Evolutionary conservation across 2,797 vertebrate genomes (phyloP).

Genomic region (Arvicola amphibius): DNA sequence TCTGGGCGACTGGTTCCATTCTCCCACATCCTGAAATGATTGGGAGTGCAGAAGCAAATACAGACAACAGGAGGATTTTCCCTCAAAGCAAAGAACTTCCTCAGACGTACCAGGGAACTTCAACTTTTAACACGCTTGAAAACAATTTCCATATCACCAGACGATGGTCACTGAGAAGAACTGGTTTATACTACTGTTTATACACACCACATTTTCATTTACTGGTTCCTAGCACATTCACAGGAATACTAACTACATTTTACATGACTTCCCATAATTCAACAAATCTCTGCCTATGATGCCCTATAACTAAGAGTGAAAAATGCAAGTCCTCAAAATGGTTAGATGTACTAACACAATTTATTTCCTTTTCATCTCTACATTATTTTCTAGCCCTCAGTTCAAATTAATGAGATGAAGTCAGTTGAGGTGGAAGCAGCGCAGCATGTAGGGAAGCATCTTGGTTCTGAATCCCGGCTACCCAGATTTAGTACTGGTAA

Average conservation of each 20-base stretch:
- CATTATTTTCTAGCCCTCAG: neutral
- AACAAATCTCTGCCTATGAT: neutral
- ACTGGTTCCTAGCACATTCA: neutral
- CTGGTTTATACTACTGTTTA: too few species aligned
- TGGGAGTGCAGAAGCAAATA: neutral
- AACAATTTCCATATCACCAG: neutral
- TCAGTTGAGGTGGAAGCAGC: neutral
- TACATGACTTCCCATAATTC: neutral
- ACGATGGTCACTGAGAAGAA: neutral
- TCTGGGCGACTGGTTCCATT: neutral
- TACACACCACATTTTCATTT: too few species aligned
- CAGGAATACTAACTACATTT: neutral
- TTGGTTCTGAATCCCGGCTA: neutral
- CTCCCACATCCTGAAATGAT: neutral
- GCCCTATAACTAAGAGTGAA: neutral
- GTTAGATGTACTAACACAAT: neutral
- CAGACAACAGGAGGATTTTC: neutral
- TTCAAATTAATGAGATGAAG: neutral
- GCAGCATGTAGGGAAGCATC: neutral
- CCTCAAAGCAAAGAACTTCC: conserved; percentile 2
- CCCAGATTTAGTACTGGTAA: neutral
- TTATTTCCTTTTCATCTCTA: neutral
- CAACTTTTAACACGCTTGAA: neutral
- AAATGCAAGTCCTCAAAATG: neutral
- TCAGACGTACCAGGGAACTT: neutral